Evolutionary conservation across 37 sponge, comb jelly and placozoan species (phyloP), one percentile per base, ranked within the genome.

Genomic region (Spongilla lacustris): DNA sequence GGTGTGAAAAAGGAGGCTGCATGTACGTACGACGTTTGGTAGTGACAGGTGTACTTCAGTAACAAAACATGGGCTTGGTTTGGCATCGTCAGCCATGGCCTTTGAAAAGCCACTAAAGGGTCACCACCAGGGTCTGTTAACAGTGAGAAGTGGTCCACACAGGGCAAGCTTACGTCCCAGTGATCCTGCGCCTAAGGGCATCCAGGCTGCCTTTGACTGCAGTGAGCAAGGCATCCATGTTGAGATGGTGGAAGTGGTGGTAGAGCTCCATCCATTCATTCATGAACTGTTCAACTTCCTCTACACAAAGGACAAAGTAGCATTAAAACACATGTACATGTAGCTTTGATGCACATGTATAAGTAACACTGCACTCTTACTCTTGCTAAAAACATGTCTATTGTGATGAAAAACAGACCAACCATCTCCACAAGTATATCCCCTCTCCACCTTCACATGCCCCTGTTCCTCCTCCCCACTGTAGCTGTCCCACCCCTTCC

Each of bases 21-120:
- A 50, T 14, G 36, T 68, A 17, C 89, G 78, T 67, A 89, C 84
- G 37, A 98, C 92, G 66, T 89, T 93, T 0, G 98, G 98, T 9
- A 98, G 88, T 21, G 91, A 78, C 30, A 98, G 93, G 32, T 90
- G 83, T 26, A 98, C 72, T 50, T 94, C 90, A 30, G 95, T 86
- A 26, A 68, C 66, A 79, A 98, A 98, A 68, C 90, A 86, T 35
- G 90, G 72, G 17, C 66, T 76, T 33, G 86, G 83, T 29, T 68
- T 58, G 4, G 14, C 11, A 68, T 48, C 68, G 22, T 89, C 75
- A 31, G 89, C 84, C 41, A 41, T 41, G 41, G 41, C 41, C 41
- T 41, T 41, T 41, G 41, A 41, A 3, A 41, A 3, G 3, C 41
- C 41, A 41, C 41, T 41, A 9, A 41, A 41, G 6, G 41, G 6